These are phyloP conservation scores for Anagyrus pseudococci DNA, from an alignment of 2,888 invertebrate species.

Conservation along the genomic window DNA sequence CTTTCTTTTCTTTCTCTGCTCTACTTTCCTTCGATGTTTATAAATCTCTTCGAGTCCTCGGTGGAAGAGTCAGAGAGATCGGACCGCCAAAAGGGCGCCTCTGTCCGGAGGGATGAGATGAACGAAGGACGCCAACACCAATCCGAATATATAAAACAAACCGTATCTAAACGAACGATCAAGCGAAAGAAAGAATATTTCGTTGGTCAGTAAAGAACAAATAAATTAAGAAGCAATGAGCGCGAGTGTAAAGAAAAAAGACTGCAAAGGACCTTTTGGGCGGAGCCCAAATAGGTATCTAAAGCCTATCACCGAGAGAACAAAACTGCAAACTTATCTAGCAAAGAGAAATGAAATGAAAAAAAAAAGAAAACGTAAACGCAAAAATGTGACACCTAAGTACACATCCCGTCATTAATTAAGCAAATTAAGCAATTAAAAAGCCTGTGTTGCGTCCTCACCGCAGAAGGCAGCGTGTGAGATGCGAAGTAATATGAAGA, in stretches of 20 bases:
- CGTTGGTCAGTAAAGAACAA: too few species aligned
- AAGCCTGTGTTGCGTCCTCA: conserved; percentile 39
- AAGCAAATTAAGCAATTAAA: neutral
- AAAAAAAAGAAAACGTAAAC: neutral
- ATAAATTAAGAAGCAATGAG: too few species aligned
- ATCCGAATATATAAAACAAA: conserved; percentile 9
- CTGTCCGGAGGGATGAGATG: conserved; percentile 37
- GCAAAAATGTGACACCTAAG: too few species aligned
- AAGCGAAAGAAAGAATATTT: neutral
- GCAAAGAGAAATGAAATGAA: conserved; percentile 1
- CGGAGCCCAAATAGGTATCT: neutral
- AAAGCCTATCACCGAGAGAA: neutral
- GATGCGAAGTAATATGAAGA: conserved; percentile 59
- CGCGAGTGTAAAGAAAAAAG: too few species aligned
- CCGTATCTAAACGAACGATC: neutral
- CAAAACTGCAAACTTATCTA: neutral
- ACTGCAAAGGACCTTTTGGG: too few species aligned
- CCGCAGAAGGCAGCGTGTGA: conserved; percentile 41
- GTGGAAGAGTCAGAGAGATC: conserved; percentile 34
- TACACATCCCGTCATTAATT: too few species aligned
- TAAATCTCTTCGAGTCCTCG: conserved; percentile 29
- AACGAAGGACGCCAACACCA: conserved; percentile 39
- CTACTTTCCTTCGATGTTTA: conserved; percentile 18
- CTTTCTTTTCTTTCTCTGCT: conserved; percentile 35
- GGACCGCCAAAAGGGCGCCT: conserved; percentile 32